Base-by-base conservation (phyloP, 2,113 vertebrate genomes). In the Oryzias curvinotus region DNA sequence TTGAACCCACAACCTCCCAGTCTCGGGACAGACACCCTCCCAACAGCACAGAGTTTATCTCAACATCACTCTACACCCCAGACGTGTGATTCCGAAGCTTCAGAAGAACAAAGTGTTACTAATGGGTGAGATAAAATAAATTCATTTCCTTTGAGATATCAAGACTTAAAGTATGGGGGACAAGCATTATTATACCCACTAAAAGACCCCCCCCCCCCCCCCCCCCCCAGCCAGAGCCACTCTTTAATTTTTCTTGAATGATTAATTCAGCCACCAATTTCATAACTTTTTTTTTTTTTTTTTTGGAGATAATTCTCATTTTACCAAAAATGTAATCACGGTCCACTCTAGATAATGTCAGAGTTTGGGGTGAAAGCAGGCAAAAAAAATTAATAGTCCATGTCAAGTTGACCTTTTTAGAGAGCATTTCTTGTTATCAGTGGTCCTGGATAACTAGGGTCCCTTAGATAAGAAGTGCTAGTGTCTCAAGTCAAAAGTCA, bases 401-500 rank as follows among this genome's bases (percentile, higher is more conserved):
- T n/a, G 28, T 14, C 19, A 14, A 52, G 19, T 36, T 17, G 15
- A 41, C 59, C 6, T 26, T 47, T 47, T 47, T 18, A 6, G 16
- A 46, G 45, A 7, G 45, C 16, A 5, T 47, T n/a, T 52, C 49
- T 52, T 52, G 26, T 43, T 52, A 43, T 44, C 19, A 14, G 25
- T 36, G 46, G 45, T 16, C 28, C 36, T 52, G 21, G 49, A 42
- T 26, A 52, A 41, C 30, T 41, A 25, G 47, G 17, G 49, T 42
- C 41, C 49, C 44, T 43, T 23, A 28, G 60, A 51, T 51, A 21
- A 51, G 30, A 23, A 62, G 47, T 18, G 12, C 60, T 50, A 52
- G 21, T 44, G 49, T 52, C 17, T 26, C 23, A 26, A 28, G 51
- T 62, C 49, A 52, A 45, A 62, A 50, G 49, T 52, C 49, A 52